Percentiles rank a stretch among this genome's conserved stretches.
These are phyloP conservation scores for Condylostylus longicornis DNA, from an alignment of 1,140 invertebrate species.

Conservation along the genomic window DNA sequence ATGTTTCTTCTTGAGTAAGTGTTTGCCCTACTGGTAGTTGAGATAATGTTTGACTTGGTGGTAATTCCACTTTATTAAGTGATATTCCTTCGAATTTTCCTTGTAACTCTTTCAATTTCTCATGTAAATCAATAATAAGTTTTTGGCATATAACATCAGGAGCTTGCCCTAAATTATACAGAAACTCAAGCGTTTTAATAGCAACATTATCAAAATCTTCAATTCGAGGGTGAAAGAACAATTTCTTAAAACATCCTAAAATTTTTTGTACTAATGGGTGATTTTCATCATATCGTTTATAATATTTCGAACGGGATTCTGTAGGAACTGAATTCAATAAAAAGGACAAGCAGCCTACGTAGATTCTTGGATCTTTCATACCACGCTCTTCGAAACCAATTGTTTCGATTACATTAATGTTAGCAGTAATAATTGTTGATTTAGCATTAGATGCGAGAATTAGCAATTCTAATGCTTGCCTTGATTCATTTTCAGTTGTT, in stretches of 20 bases:
- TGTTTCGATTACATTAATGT: constrained; percentile 36
- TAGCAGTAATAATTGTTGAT: constrained; percentile 37
- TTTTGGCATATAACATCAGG: constrained; percentile 26
- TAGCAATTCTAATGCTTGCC: constrained; percentile 52
- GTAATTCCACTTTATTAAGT: constrained; percentile 2
- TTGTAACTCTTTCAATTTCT: constrained; percentile 15
- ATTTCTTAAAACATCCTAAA: constrained; percentile 15
- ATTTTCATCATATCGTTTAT: constrained; percentile 19
- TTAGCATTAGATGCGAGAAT: constrained; percentile 53
- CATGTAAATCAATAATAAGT: constrained; percentile 15
- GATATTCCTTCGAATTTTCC: constrained; percentile 5
- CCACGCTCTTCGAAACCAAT: constrained; percentile 30
- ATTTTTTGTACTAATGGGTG: constrained; percentile 16
- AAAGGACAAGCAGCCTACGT: constrained; percentile 18
- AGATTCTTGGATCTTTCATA: constrained; percentile 23
- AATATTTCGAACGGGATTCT: constrained; percentile 18
- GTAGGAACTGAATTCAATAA: constrained; percentile 21
- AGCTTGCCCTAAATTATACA: constrained; percentile 23
- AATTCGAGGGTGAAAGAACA: constrained; percentile 19
- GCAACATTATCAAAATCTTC: constrained; percentile 23
- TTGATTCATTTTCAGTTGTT: constrained; percentile 48
- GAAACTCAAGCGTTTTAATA: constrained; percentile 21
- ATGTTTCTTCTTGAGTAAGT: constrained; percentile 2
- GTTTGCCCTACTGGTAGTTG: constrained; percentile 10
- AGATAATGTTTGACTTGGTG: constrained; percentile 2